Evolutionary conservation across 2,797 vertebrate genomes (phyloP), one percentile per base, ranked within the genome.

Genomic region (Aratinga solstitialis): DNA sequence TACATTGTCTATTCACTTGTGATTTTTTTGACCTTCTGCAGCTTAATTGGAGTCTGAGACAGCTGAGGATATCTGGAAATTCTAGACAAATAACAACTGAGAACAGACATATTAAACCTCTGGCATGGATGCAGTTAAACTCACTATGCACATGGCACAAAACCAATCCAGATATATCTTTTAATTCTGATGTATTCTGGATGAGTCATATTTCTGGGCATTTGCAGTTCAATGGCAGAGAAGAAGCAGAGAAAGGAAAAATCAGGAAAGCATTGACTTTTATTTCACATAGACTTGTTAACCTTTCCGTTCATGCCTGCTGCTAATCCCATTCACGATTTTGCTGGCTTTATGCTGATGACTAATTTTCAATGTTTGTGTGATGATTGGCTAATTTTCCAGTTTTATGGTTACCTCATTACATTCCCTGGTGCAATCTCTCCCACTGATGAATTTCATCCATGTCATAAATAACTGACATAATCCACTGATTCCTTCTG

Each of bases 381-480:
- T 29, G 27, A 84, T 87, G 79, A 81, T 40, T 89, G 18, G 3
- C 27, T 75, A 72, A 91, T 92, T 94, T 95, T 84, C 50, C 79
- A 94, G 50, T 77, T 73, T 89, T 91, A 61, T 87, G 40, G 50
- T 81, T 50, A 72, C 38, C 14, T 94, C 81, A 78, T 53, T 89
- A 34, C 20, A 66, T 84, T 79, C 29, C 20, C 0, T 3, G 59
- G 59, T 93, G 11, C 9, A 67, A 6, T 65, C 74, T 91, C 38
- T 90, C 42, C 68, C 48, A 47, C 45, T 87, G 61, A 84, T 81
- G 19, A 83, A 93, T 81, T 87, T 42, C 43, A 82, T 77, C 77
- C 63, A 42, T 63, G 36, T 84, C 76, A 85, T 84, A 94, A 93
- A 67, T 87, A 90, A 78, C 67, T 79, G 84, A 72, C 87, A 90